A percentile compares a stretch with the other conserved stretches of the same genome.
Conservation (phyloP, 1,140 invertebrate species). For the Lucilia sericata region DNA sequence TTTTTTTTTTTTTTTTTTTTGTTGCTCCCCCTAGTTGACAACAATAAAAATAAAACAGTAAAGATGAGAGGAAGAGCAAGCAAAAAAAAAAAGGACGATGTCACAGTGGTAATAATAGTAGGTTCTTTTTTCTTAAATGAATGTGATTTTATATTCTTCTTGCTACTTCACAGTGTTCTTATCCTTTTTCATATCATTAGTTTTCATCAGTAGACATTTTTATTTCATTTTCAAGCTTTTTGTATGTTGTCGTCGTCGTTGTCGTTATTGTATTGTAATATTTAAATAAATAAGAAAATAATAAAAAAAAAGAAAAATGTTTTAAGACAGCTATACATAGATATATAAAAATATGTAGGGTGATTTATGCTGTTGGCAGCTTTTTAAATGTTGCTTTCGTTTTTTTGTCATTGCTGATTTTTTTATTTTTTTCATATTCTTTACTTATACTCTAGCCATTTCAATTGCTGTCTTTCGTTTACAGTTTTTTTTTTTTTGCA, state of each 20-base stretch:
- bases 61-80: background rate
- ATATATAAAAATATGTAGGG: background rate
- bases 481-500: background rate
- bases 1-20: background rate
- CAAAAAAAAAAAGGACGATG: background rate
- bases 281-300: background rate
- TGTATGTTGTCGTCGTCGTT: background rate
- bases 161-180: background rate
- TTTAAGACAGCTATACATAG: too few species aligned
- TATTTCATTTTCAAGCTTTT: constrained; percentile 10
- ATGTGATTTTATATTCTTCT: background rate
- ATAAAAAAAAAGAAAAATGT: background rate
- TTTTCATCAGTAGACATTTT: constrained; percentile 20
- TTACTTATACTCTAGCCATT: too few species aligned
- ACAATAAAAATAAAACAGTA: constrained; percentile 7
- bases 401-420: background rate
- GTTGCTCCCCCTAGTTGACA: background rate
- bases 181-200: constrained; percentile 12
- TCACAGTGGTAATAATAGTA: background rate
- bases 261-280: background rate
- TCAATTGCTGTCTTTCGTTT: too few species aligned
- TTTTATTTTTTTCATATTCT: too few species aligned
- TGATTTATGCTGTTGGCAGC: constrained; percentile 26
- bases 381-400: constrained; percentile 21
- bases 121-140: background rate